phyloP scores from a whole-genome alignment of 1,140 invertebrate genomes.

The Drosophila nigrodunni region DNA sequence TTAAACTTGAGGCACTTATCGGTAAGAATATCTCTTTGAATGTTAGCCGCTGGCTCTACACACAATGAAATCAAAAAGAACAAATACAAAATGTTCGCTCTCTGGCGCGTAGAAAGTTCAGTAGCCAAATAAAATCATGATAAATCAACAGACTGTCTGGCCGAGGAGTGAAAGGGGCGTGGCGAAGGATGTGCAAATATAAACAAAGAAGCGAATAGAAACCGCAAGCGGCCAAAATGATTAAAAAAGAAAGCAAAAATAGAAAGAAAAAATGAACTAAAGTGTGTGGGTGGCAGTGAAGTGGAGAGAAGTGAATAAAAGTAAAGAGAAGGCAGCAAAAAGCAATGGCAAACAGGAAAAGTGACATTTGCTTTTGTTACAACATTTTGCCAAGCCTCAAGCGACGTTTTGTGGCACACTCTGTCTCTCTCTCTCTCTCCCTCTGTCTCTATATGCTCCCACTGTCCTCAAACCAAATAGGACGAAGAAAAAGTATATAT shows the following conservation, averaged over 20 bases:
- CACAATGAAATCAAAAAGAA: slow-evolving; percentile 50
- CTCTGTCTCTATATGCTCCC: background rate
- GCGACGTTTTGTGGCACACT: slow-evolving; percentile 45
- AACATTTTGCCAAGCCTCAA: slow-evolving; percentile 67
- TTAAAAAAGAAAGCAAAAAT: slow-evolving; percentile 56
- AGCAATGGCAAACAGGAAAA: slow-evolving; percentile 65
- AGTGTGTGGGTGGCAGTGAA: slow-evolving; percentile 20
- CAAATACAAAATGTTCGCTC: slow-evolving; percentile 52
- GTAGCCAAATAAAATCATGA: slow-evolving; percentile 78
- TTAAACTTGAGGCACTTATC: slow-evolving; percentile 16
- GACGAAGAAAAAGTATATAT: background rate
- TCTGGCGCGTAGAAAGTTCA: slow-evolving; percentile 36
- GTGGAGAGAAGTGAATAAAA: slow-evolving; percentile 1
- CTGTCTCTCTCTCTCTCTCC: no score
- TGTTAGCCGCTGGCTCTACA: slow-evolving; percentile 28
- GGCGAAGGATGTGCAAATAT: slow-evolving; percentile 59
- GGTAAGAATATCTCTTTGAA: slow-evolving; percentile 22
- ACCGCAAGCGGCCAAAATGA: slow-evolving; percentile 71
- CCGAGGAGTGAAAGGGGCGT: background rate
- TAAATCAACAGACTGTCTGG: slow-evolving; percentile 66
- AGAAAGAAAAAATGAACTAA: background rate
- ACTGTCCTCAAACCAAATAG: background rate
- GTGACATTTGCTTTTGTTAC: slow-evolving; percentile 79
- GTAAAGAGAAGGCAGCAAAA: slow-evolving; percentile 22
- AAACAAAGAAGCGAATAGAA: slow-evolving; percentile 60